Evolutionary conservation across 2,797 vertebrate genomes (phyloP).

Genomic region (Sternotherus odoratus): DNA sequence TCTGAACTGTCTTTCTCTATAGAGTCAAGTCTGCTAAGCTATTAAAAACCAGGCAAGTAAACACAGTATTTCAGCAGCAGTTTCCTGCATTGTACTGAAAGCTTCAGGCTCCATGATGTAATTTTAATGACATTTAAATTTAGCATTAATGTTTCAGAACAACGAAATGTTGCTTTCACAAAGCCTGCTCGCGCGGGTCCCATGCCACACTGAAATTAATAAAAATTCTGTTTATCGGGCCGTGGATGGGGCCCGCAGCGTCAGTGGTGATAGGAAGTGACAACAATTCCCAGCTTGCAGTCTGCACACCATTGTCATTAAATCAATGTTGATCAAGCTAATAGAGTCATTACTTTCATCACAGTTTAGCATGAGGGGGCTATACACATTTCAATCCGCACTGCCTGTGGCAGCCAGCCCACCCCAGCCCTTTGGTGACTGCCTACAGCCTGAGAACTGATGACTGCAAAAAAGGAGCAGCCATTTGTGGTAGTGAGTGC

Average conservation of each 20-base stretch:
- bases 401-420: not conserved
- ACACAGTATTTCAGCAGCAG: not conserved
- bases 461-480: not conserved
- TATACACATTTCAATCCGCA: not conserved
- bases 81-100: constrained; percentile 48
- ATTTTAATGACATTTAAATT: constrained; percentile 61
- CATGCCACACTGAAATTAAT: not conserved
- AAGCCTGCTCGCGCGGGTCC: not conserved
- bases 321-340: constrained; percentile 35
- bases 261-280: not conserved
- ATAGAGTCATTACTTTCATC: constrained; percentile 10
- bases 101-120: not conserved
- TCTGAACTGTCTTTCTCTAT: not conserved
- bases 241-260: not conserved
- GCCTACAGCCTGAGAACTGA: not conserved
- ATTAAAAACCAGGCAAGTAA: constrained; percentile 13
- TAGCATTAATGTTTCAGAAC: constrained; percentile 21
- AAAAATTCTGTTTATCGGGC: not conserved
- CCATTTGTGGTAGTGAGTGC: not conserved
- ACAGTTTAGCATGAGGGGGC: not conserved
- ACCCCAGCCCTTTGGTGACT: not conserved
- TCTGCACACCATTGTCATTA: not conserved
- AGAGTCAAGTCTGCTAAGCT: not conserved
- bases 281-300: not conserved
- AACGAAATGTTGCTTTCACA: not conserved